phyloP scores from a whole-genome alignment of 2,113 vertebrate species.

The Crotalus helleri region DNA sequence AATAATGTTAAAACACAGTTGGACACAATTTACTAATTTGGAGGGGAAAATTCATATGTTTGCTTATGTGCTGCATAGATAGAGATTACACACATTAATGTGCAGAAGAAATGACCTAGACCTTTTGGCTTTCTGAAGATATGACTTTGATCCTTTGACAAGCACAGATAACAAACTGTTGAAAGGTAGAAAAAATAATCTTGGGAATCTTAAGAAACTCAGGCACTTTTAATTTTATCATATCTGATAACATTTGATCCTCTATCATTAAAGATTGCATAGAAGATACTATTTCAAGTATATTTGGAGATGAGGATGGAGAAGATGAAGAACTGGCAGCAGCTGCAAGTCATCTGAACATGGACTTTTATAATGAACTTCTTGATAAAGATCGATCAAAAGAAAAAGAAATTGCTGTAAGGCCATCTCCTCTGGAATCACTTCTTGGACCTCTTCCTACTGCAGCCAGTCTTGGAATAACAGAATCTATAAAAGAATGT shows the following conservation, averaged over 20 bases:
- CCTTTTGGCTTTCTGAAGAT: background rate
- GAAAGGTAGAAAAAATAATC: background rate
- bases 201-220: background rate
- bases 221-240: background rate
- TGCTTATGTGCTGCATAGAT: background rate
- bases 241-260: slow-evolving; percentile 8
- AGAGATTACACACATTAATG: background rate
- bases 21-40: background rate
- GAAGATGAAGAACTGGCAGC: slow-evolving; percentile 86
- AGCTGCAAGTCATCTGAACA: slow-evolving; percentile 85
- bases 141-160: background rate
- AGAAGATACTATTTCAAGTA: slow-evolving; percentile 66
- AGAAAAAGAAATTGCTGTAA: slow-evolving; percentile 32
- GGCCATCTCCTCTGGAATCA: slow-evolving; percentile 75
- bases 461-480: slow-evolving; percentile 85
- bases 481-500: slow-evolving; percentile 78
- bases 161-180: background rate
- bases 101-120: background rate
- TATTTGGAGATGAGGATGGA: slow-evolving; percentile 75
- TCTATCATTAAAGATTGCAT: slow-evolving; percentile 64
- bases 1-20: background rate
- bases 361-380: slow-evolving; percentile 78
- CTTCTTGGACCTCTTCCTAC: slow-evolving; percentile 88
- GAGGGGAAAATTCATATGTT: background rate
- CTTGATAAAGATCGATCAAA: slow-evolving; percentile 61